These are phyloP conservation scores for Setipinna tenuifilis DNA, from an alignment of 2,797 vertebrate species.

Conservation along the genomic window DNA sequence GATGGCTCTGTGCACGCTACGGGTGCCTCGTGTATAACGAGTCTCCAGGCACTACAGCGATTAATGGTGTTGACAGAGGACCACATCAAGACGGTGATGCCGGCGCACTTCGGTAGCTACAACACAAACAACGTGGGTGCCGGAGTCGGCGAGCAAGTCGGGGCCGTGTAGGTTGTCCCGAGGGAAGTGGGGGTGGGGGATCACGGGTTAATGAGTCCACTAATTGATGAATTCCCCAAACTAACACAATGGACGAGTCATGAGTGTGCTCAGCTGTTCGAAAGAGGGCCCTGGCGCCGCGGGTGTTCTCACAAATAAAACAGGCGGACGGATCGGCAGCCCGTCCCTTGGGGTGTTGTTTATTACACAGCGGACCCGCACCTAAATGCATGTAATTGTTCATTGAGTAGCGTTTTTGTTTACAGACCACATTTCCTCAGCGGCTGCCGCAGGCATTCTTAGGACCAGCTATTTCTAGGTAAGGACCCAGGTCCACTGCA, in stretches of 20 bases:
- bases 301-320: not conserved
- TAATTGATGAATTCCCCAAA: conserved; percentile 21
- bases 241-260: conserved; percentile 15
- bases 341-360: not conserved
- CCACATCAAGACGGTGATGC: not conserved
- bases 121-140: conserved; percentile 8
- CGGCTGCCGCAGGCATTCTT: not conserved
- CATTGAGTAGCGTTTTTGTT: not conserved
- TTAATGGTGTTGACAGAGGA: conserved; percentile 14
- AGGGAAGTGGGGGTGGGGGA: not conserved
- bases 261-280: conserved; percentile 8
- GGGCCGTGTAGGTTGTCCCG: not conserved
- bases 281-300: not conserved
- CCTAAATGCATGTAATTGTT: not conserved
- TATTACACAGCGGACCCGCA: not conserved
- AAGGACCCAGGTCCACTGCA: too few relatives aligned
- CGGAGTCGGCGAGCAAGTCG: not conserved
- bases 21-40: not conserved
- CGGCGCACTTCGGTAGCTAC: not conserved
- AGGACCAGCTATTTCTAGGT: not conserved
- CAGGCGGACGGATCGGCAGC: not conserved
- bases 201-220: conserved; percentile 21
- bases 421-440: not conserved
- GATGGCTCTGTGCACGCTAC: conserved; percentile 5
- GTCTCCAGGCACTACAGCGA: not conserved